Conservation (phyloP, 2,888 invertebrate genomes). For the Synergus gifuensis region DNA sequence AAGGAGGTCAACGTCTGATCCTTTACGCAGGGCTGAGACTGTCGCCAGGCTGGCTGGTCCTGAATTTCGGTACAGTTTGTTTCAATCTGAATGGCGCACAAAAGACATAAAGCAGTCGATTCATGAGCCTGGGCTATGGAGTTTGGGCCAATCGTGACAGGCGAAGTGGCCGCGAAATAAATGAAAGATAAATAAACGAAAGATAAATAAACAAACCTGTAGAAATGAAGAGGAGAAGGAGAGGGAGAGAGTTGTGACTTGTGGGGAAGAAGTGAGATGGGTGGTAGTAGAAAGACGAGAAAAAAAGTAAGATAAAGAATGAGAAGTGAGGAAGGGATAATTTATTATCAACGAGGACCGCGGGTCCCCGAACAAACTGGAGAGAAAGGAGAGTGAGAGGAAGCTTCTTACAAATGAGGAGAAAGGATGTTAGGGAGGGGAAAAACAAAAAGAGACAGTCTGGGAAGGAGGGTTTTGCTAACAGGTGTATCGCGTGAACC, state of each 20-base stretch:
- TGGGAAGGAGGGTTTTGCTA: slow-evolving; percentile 51
- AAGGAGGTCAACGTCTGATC: slow-evolving; percentile 35
- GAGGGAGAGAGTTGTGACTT: not conserved
- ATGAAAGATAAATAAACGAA: slow-evolving; percentile 33
- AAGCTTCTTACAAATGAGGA: slow-evolving; percentile 62
- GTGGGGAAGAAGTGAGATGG: not conserved
- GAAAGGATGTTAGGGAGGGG: slow-evolving; percentile 18
- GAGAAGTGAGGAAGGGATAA: slow-evolving; percentile 33
- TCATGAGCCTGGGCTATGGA: slow-evolving; percentile 19
- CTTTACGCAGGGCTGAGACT: slow-evolving; percentile 3
- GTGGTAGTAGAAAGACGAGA: not conserved
- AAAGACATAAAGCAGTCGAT: slow-evolving; percentile 39
- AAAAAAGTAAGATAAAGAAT: slow-evolving; percentile 4
- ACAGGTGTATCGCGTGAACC: slow-evolving; percentile 59
- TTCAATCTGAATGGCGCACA: slow-evolving; percentile 31
- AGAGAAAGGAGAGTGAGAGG: slow-evolving; percentile 44
- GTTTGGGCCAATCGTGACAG: slow-evolving; percentile 11
- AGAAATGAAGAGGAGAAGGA: not conserved
- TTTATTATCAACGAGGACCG: slow-evolving; percentile 28
- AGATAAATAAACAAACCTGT: slow-evolving; percentile 13
- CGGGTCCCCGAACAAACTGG: not conserved
- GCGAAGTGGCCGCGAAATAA: slow-evolving; percentile 22
- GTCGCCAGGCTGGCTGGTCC: slow-evolving; percentile 39
- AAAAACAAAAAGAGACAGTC: slow-evolving; percentile 48
- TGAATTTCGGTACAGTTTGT: slow-evolving; percentile 38